Base-by-base conservation (phyloP, 2,797 vertebrate species). In the Hoplostethus mediterraneus region DNA sequence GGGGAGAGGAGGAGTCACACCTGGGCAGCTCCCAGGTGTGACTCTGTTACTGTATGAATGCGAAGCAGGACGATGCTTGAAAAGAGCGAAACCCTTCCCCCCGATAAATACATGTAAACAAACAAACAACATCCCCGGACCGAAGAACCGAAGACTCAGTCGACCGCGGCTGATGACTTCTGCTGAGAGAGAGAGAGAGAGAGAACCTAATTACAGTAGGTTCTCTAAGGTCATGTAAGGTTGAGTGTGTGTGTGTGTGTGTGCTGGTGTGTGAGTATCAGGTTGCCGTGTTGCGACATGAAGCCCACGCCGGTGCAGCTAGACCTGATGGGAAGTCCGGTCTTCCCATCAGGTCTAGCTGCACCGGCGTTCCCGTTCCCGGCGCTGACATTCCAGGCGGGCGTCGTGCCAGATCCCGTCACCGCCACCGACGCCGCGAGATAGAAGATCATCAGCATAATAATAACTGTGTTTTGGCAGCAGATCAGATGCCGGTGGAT, bases 111-210 rank as follows among this genome's bases (percentile, higher is more conserved):
- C 21, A 21, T 21, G 21, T 21, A 21, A 21, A 21, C 21, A 21
- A 21, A 21, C 21, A 21, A 21, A 21, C n/a, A 21, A 21, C 21
- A 21, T 21, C 21, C 21, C 21, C 21, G 21, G 21, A 21, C 21
- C 21, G 21, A 21, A 21, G 28, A n/a, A n/a, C n/a, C n/a, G 21
- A 10, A 16, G 40, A 12, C 5, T 44, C 40, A 5, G n/a, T 56
- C 44, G 17, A 62, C 45, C 11, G 0, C 28, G 47, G 56, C 2
- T 77, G 75, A 72, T 64, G 58, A 48, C 77, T 56, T 71, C 73
- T 76, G 5, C 31, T 3, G 31, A 33, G 31, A 4, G 31, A 33
- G 31, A 33, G 31, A 33, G 31, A 33, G 31, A 6, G 31, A 33
- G 31, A 33, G 31, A 33, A n/a, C n/a, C n/a, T 6, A 33, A 25